Base-by-base conservation (phyloP, 2,888 invertebrate genomes). In the Flabesymbios commensalis region DNA sequence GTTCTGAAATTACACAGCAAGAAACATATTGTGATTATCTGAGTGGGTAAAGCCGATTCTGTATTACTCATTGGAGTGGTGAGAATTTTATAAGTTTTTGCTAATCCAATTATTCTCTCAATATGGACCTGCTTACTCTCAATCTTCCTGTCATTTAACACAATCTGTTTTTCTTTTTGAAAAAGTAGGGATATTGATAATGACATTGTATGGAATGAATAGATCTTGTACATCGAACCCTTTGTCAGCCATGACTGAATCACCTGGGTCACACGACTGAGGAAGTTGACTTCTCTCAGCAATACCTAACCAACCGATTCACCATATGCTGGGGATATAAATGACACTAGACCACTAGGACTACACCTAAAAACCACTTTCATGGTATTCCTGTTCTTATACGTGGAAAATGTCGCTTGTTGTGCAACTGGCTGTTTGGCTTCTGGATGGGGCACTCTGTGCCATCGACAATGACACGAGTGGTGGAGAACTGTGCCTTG, bases 311-410 rank as follows among this genome's bases (percentile, higher is more conserved):
- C 69, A 2, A 64, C 63, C 17, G 64, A 69, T 24, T 72, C 73
- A 10, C 67, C 70, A 63, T 68, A 72, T 7, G 65, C 59, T 19
- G 53, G 39, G n/a, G 71, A 71, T 19, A 71, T 39, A 59, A 58
- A 71, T 1, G 61, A 61, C 2, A 67, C 63, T 5, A 69, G 43
- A 3, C 72, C 71, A 51, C 67, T 69, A n/a, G 71, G 68, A 31
- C 66, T 63, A 7, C 47, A 17, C 10, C 68, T 70, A 43, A 57
- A 51, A 14, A 63, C 57, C 57, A 66, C 53, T 57, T 72, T 72
- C 0, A 67, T 59, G 19, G 72, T 72, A 28, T 71, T 72, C 26
- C 69, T 51, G 51, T 73, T 72, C 53, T 71, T 72, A 42, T 70
- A 70, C 5, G 69, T 70, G 0, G 68, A 67, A 53, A 63, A 72